Base-by-base conservation (phyloP, 53 echinoderm and acorn worm species). In the Mesocentrotus franciscanus region DNA sequence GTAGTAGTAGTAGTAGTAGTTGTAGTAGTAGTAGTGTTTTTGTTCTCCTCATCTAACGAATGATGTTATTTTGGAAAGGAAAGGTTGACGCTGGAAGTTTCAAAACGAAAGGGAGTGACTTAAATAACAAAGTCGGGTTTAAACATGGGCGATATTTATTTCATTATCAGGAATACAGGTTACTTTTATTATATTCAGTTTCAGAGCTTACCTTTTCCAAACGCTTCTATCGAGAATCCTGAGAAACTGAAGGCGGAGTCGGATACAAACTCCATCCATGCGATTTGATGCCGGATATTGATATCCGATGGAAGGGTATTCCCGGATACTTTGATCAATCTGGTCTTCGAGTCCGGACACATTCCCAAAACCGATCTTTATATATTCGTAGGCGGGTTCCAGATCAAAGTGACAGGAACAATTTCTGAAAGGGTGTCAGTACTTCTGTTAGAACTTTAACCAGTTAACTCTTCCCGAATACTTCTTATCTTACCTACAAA, bases 351-450 rank as follows among this genome's bases (percentile, higher is more conserved):
- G 87, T 24, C 87, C 95, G 0, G 95, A 36, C 9, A 30, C 56
- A 30, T 35, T 85, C 29, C 95, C 95, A 60, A 85, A 94, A 35
- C 95, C 95, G 87, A 94, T 66, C 55, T 85, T 94, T 36, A 94
- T 8, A 18, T 64, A 85, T 29, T 94, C 95, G 56, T 94, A 94
- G 32, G 9, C 56, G 14, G 76, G 56, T 57, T 93, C 93, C 74
- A 93, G 93, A n/a, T 93, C 93, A 56, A 93, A 93, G 27, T 75
- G 74, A n/a, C n/a, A n/a, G n/a, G n/a, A n/a, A n/a, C n/a, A n/a
- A n/a, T n/a, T n/a, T n/a, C n/a, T n/a, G n/a, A n/a, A n/a, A n/a
- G n/a, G n/a, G n/a, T n/a, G n/a, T n/a, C n/a, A n/a, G n/a, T n/a
- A n/a, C n/a, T n/a, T n/a, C n/a, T n/a, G n/a, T n/a, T n/a, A n/a